Evolutionary conservation across 2,888 invertebrate species (phyloP).

Genomic region (Steinernema hermaphroditum): DNA sequence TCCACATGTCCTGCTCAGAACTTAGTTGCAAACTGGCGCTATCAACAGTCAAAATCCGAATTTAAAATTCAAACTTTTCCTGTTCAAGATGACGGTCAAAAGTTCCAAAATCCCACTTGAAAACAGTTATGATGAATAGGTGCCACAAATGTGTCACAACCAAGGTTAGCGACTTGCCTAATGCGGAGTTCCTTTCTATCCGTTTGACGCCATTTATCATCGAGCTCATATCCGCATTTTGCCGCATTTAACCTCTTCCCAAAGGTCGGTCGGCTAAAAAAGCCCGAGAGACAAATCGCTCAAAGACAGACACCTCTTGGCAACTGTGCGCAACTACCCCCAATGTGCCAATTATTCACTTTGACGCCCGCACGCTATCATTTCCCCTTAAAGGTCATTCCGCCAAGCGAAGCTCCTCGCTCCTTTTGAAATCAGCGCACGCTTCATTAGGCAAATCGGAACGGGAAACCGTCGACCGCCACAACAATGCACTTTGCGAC

Average conservation of each 20-base stretch:
- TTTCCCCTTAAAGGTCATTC: not conserved
- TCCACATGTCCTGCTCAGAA: too few relatives aligned
- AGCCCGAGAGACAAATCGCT: slow-evolving; percentile 2
- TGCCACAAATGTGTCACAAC: not conserved
- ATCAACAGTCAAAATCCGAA: too few relatives aligned
- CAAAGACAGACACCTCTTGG: not conserved
- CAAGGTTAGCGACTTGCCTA: not conserved
- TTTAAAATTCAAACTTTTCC: too few relatives aligned
- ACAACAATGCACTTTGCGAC: slow-evolving; percentile 9
- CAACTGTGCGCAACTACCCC: not conserved
- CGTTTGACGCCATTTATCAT: too few relatives aligned
- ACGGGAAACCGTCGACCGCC: not conserved
- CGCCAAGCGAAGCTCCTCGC: not conserved
- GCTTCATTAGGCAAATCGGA: slow-evolving; percentile 20
- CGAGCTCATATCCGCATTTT: too few relatives aligned
- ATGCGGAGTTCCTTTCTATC: not conserved
- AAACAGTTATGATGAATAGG: too few relatives aligned
- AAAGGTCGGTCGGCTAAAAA: not conserved
- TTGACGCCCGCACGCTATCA: slow-evolving; percentile 7
- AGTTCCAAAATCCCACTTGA: too few relatives aligned
- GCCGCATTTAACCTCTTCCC: not conserved
- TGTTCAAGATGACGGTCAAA: too few relatives aligned
- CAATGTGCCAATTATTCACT: slow-evolving; percentile 19
- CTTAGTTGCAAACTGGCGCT: too few relatives aligned
- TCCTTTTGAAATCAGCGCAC: not conserved